Percentiles rank a stretch among this genome's conserved stretches.
phyloP scores from a whole-genome alignment of 2,797 vertebrate genomes.

The Alosa sapidissima region DNA sequence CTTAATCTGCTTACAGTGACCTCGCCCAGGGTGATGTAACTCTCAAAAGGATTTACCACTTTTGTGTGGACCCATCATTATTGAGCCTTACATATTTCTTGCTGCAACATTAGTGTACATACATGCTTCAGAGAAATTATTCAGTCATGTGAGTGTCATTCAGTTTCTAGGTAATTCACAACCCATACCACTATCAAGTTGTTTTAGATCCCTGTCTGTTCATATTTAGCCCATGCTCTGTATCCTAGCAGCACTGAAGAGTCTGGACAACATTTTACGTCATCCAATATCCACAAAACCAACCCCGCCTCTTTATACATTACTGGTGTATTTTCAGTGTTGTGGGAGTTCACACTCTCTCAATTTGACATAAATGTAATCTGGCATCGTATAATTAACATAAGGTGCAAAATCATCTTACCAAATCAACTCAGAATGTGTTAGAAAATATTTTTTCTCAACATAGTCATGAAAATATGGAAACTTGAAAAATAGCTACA shows the following conservation, averaged over 20 bases:
- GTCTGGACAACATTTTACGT: constrained; percentile 29
- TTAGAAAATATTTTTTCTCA: constrained; percentile 50
- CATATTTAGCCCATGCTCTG: not conserved
- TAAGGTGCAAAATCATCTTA: constrained; percentile 48
- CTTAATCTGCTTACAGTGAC: not conserved
- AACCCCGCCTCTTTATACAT: constrained; percentile 42
- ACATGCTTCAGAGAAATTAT: not conserved
- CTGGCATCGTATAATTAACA: constrained; percentile 52
- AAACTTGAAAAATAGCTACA: constrained; percentile 27
- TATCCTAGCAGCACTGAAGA: not conserved
- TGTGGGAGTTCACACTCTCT: constrained; percentile 57
- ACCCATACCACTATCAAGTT: not conserved
- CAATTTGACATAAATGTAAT: constrained; percentile 56
- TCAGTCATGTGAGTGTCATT: not conserved
- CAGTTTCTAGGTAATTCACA: not conserved
- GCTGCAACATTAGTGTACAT: not conserved
- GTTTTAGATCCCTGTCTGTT: not conserved
- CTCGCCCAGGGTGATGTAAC: not conserved
- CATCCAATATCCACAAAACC: constrained; percentile 38
- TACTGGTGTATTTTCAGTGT: constrained; percentile 51
- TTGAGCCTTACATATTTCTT: too few relatives aligned
- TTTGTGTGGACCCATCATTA: not conserved
- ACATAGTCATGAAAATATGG: constrained; percentile 44
- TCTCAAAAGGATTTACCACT: not conserved
- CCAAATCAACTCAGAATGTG: constrained; percentile 45